Percentiles rank a stretch among this genome's conserved stretches.
Evolutionary conservation across 2,888 invertebrate species (phyloP).

Genomic region (Lydus trimaculatus): DNA sequence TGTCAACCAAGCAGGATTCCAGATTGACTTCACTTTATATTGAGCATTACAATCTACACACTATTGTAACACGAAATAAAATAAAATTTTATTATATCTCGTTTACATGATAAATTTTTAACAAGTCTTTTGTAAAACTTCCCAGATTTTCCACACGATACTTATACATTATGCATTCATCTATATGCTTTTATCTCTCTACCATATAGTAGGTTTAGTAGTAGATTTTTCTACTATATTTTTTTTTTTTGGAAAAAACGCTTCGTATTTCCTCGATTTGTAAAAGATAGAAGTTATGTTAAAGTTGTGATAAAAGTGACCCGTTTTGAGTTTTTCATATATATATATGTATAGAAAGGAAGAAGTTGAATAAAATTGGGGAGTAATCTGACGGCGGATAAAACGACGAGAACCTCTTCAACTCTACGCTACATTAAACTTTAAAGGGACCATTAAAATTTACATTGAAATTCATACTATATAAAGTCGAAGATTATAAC

Average conservation of each 20-base stretch:
- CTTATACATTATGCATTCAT: neutral
- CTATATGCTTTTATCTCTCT: neutral
- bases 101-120: neutral
- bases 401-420: constrained; percentile 2
- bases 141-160: neutral
- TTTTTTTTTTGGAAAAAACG: no score
- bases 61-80: neutral
- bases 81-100: neutral
- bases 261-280: no score
- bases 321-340: neutral
- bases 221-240: no score
- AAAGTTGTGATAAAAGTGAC: constrained; percentile 7
- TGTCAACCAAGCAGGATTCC: constrained; percentile 6
- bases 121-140: neutral
- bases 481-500: constrained; percentile 6
- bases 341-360: no score
- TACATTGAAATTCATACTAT: constrained; percentile 11
- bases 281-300: neutral
- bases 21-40: constrained; percentile 8
- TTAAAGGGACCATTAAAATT: constrained; percentile 13
- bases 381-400: constrained; percentile 3
- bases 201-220: no score
- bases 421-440: constrained; percentile 15
- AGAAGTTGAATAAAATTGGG: constrained; percentile 6
- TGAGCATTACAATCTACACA: neutral